Conservation (phyloP, 2,113 vertebrate species). For the Lampris megalopsis region DNA sequence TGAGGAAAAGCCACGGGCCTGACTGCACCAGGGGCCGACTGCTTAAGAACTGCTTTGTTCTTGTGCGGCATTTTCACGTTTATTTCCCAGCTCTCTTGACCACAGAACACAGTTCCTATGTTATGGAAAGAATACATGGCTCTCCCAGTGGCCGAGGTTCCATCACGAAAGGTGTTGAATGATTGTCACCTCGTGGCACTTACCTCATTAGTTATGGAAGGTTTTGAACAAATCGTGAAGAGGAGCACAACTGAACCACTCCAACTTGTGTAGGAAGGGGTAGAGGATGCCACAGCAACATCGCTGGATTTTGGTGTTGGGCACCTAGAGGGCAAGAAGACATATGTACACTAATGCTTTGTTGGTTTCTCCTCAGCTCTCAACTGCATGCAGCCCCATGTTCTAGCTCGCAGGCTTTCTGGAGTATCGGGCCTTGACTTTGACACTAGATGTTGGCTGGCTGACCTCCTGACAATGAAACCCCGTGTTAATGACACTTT, state of each 20-base stretch:
- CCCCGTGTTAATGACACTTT: not conserved
- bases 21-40: not conserved
- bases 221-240: not conserved
- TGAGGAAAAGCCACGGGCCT: not conserved
- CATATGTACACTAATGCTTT: no score
- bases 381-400: no score
- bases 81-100: not conserved
- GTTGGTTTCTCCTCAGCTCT: no score
- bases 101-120: not conserved
- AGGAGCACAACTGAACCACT: not conserved
- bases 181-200: no score
- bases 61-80: not conserved
- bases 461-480: not conserved
- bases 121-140: not conserved
- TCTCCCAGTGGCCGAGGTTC: no score
- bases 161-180: no score
- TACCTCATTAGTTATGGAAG: no score
- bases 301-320: no score
- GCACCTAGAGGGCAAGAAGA: no score
- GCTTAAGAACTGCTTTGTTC: not conserved
- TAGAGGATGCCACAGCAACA: constrained; percentile 1
- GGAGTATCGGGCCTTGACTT: not conserved
- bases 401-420: no score
- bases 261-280: not conserved
- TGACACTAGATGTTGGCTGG: not conserved